These are phyloP conservation scores for Orchestes rusci DNA, from an alignment of 2,888 invertebrate genomes.

Conservation along the genomic window DNA sequence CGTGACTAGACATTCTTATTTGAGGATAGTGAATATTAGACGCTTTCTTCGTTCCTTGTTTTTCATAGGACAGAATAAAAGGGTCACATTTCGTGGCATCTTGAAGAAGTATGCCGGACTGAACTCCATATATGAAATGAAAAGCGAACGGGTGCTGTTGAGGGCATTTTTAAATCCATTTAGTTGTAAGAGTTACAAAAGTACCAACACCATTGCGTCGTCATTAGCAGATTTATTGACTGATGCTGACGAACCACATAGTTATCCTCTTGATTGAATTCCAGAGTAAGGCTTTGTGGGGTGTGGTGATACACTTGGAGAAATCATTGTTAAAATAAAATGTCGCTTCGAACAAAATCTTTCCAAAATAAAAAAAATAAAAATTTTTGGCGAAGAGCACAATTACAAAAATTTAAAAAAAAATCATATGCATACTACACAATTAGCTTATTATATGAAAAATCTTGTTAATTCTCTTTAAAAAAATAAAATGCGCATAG, in stretches of 20 bases:
- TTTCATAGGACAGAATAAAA: not conserved
- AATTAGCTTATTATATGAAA: too few species aligned
- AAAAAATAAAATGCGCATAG: too few species aligned
- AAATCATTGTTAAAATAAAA: too few species aligned
- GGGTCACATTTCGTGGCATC: conserved; percentile 9
- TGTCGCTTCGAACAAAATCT: too few species aligned
- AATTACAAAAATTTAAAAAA: too few species aligned
- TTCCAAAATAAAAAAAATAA: too few species aligned
- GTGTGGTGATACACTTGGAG: too few species aligned
- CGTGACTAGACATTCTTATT: too few species aligned
- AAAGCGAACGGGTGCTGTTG: conserved; percentile 19
- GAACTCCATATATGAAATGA: conserved; percentile 18
- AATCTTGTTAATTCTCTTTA: too few species aligned
- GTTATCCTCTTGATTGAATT: conserved; percentile 13
- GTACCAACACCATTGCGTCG: conserved; percentile 17
- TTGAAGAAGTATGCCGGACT: conserved; percentile 15
- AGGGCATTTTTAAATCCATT: conserved; percentile 20
- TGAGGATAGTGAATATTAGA: not conserved
- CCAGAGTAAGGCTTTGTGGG: not conserved
- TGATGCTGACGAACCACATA: conserved; percentile 10
- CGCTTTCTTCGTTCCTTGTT: not conserved
- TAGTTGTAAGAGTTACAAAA: conserved; percentile 17
- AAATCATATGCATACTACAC: too few species aligned
- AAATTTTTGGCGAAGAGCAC: too few species aligned
- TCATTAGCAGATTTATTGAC: conserved; percentile 18